Evolutionary conservation across 2,797 vertebrate species (phyloP).

Genomic region (Cossypha dichroa): DNA sequence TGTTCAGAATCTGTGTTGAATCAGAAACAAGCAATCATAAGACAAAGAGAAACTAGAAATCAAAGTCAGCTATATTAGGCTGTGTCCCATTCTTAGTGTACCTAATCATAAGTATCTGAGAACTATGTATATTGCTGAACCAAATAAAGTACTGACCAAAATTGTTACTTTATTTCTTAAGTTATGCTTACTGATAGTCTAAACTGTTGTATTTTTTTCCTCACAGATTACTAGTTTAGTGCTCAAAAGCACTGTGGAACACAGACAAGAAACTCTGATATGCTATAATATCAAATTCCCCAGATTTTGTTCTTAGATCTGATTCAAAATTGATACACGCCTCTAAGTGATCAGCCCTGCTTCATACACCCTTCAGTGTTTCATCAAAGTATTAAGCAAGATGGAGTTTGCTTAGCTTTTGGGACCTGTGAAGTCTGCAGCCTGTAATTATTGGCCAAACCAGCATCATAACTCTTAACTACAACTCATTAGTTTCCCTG

Average conservation of each 20-base stretch:
- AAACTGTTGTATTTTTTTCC: neutral
- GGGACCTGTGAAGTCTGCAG: neutral
- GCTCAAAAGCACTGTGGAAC: neutral
- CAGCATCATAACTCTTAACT: neutral
- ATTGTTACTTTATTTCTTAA: neutral
- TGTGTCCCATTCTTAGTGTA: neutral
- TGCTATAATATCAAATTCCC: neutral
- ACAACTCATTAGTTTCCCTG: neutral
- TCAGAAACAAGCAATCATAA: neutral
- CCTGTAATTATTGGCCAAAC: conserved; percentile 38
- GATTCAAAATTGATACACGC: neutral
- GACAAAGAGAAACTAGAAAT: neutral
- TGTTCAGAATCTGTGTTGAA: neutral
- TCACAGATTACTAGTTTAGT: neutral
- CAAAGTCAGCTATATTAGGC: neutral
- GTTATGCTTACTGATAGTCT: neutral
- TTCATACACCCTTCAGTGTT: neutral
- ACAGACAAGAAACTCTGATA: neutral
- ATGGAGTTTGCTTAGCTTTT: neutral
- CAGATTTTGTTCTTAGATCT: neutral
- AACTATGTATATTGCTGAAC: neutral
- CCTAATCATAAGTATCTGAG: neutral
- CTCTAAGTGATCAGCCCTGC: neutral
- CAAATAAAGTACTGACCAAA: neutral
- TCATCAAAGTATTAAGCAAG: neutral